Conservation (phyloP, 92 coral and sea anemone species). For the Phymanthus crucifer region DNA sequence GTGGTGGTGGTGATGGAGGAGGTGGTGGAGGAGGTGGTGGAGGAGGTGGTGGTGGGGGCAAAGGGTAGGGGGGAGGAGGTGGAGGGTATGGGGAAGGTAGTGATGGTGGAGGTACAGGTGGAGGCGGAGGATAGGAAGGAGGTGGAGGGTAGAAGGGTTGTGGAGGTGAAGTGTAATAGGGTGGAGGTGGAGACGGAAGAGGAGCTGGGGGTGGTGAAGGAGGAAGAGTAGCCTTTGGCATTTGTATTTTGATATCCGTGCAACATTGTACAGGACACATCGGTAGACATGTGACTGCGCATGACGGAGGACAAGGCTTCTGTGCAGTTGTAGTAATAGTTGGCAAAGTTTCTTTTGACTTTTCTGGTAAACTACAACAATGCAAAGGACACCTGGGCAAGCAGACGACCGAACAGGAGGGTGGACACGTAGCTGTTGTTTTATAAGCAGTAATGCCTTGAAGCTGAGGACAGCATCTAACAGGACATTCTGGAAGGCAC, state of each 20-base stretch:
- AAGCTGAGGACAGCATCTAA: constrained; percentile 31
- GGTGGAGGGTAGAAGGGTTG: constrained; percentile 8
- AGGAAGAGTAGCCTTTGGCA: constrained; percentile 1
- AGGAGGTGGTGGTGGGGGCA: neutral
- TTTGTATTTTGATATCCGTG: constrained; percentile 27
- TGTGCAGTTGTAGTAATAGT: neutral
- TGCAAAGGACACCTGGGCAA: constrained; percentile 35
- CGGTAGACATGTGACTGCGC: constrained; percentile 36
- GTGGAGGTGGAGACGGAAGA: constrained; percentile 6
- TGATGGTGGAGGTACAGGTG: neutral
- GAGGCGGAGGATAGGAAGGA: neutral
- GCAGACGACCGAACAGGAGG: constrained; percentile 28
- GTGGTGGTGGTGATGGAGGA: neutral
- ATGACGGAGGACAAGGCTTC: constrained; percentile 34
- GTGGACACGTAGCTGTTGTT: constrained; percentile 30
- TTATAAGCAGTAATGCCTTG: constrained; percentile 3
- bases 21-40: constrained; percentile 5
- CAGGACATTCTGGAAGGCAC: constrained; percentile 33
- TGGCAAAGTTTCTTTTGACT: neutral
- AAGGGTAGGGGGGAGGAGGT: neutral
- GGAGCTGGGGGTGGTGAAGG: neutral
- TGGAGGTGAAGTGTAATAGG: neutral
- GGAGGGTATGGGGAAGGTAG: neutral
- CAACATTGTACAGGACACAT: constrained; percentile 45
- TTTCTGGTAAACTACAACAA: constrained; percentile 27